Evolutionary conservation across 37 sponge, comb jelly and placozoan species (phyloP).

Genomic region (Dysidea cf. avara): DNA sequence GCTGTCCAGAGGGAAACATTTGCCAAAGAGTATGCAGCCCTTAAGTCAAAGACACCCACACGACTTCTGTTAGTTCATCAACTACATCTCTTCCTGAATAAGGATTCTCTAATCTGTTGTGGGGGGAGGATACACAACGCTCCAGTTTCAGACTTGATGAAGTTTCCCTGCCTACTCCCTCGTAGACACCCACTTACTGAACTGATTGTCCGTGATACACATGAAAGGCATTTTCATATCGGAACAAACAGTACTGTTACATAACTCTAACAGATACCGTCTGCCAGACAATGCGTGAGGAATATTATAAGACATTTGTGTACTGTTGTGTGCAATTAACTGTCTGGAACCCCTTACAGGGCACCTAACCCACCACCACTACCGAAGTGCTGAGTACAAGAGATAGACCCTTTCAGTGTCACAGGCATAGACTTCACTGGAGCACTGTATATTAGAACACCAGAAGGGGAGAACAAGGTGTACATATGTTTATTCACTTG

Average conservation of each 20-base stretch:
- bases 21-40: no score
- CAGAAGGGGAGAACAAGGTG: no score
- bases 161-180: conserved; percentile 32
- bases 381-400: conserved; percentile 16
- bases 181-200: conserved; percentile 16
- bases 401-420: conserved; percentile 14
- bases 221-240: conserved; percentile 24
- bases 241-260: no score
- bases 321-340: conserved; percentile 19
- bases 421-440: conserved; percentile 25
- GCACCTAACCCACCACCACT: conserved; percentile 37
- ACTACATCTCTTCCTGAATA: no score
- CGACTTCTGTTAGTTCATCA: no score
- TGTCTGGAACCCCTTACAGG: conserved; percentile 7
- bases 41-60: no score
- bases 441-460: no score
- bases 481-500: no score
- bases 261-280: conserved; percentile 27
- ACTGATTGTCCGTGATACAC: conserved; percentile 17
- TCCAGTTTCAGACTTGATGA: no score
- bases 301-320: conserved; percentile 5
- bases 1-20: no score
- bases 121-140: no score
- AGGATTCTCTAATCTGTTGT: no score
- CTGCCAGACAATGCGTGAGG: conserved; percentile 26